Conservation (phyloP, 2,888 invertebrate species). For the Temnothorax unifasciatus region DNA sequence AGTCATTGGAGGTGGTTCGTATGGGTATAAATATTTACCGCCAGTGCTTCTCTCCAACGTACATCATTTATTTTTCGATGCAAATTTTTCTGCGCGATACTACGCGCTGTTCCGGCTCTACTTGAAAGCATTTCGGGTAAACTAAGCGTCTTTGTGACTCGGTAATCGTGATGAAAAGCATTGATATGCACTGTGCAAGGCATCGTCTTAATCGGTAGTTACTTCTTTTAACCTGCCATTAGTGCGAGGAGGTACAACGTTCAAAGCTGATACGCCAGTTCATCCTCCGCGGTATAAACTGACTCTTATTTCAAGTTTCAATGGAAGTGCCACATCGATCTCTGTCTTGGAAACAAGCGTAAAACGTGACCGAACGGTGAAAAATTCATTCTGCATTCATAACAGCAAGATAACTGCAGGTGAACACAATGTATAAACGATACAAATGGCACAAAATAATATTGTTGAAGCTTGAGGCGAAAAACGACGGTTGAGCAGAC, state of each 20-base stretch:
- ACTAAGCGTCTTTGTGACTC: slow-evolving; percentile 25
- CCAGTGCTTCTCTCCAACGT: background rate
- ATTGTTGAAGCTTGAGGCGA: background rate
- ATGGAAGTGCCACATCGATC: background rate
- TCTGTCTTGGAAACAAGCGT: background rate
- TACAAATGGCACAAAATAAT: slow-evolving; percentile 7
- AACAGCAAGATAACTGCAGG: background rate
- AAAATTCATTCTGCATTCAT: background rate
- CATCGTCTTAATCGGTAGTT: slow-evolving; percentile 6
- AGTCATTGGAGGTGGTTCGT: too few species aligned
- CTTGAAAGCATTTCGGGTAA: background rate
- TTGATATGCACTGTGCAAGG: slow-evolving; percentile 27
- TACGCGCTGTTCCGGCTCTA: slow-evolving; percentile 26
- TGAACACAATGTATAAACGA: background rate
- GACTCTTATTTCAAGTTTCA: background rate
- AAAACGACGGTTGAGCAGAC: background rate
- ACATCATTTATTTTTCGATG: background rate
- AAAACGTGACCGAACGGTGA: background rate
- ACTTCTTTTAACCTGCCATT: slow-evolving; percentile 7
- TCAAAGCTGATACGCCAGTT: background rate
- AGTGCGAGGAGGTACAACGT: slow-evolving; percentile 24
- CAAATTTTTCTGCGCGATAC: slow-evolving; percentile 10
- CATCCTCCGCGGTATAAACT: background rate
- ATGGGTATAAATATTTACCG: too few species aligned
- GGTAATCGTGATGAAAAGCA: slow-evolving; percentile 34